Percentiles rank a stretch among this genome's conserved stretches.
These are phyloP conservation scores for Hydrotaea diabolus DNA, from an alignment of 2,888 invertebrate species.

Conservation along the genomic window DNA sequence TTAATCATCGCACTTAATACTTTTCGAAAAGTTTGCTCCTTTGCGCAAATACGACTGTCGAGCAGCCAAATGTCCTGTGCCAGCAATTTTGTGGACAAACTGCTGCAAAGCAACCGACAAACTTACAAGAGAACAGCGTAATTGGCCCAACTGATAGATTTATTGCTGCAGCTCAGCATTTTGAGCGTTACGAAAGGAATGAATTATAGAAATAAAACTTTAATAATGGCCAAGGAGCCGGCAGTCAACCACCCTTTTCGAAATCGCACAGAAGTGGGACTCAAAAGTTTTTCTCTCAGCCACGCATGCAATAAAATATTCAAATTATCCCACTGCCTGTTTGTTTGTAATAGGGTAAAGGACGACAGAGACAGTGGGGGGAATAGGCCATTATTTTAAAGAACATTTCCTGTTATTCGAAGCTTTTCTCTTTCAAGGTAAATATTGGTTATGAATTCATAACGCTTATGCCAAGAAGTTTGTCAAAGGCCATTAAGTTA, in stretches of 20 bases:
- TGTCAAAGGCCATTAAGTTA: no score
- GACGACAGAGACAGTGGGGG: no score
- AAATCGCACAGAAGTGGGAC: background rate
- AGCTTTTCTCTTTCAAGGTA: no score
- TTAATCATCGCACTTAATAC: slow-evolving; percentile 32
- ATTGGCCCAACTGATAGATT: slow-evolving; percentile 23
- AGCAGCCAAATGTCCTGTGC: background rate
- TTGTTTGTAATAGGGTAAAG: no score
- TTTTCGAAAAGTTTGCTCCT: slow-evolving; percentile 5
- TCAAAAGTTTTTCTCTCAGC: background rate
- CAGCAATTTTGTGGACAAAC: background rate
- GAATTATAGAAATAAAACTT: slow-evolving; percentile 23
- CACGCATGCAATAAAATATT: slow-evolving; percentile 6
- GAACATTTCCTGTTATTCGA: no score
- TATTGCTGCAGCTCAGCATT: slow-evolving; percentile 14
- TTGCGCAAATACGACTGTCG: slow-evolving; percentile 4
- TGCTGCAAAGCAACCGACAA: slow-evolving; percentile 1
- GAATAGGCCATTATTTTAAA: no score
- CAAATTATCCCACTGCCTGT: slow-evolving; percentile 7
- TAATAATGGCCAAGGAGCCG: background rate
- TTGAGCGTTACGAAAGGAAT: background rate
- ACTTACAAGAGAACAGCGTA: background rate
- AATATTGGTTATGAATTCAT: background rate
- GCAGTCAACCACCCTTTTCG: background rate
- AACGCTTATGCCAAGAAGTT: background rate